Evolutionary conservation across 1,140 invertebrate genomes (phyloP), one percentile per base, ranked within the genome.

Genomic region (Scaptomyza graminum): DNA sequence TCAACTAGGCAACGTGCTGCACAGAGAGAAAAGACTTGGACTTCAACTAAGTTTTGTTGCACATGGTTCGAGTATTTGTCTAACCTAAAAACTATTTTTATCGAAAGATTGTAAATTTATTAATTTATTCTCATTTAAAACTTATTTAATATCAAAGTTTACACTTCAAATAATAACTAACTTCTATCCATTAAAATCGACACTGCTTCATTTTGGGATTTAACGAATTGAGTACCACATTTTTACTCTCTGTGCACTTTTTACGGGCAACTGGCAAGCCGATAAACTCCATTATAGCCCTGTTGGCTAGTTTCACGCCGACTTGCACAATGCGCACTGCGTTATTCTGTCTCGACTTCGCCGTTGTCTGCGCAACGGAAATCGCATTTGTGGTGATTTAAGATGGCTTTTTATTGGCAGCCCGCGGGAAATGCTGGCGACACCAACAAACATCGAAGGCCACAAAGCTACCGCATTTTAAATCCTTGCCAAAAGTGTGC

Each of bases 351-450:
- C 49, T 46, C 18, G 28, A 6, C 28, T 5, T 34, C 31, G 7
- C 9, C 31, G 31, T 34, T 9, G 7, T 34, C 44, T 54, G 16
- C 54, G 47, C 76, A 76, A 74, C 82, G 66, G 78, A 87, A 75
- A 81, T 57, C 51, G 47, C 67, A 69, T 78, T 65, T 63, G 59
- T 61, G 39, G 37, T 56, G 47, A 75, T 66, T 62, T 47, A 67
- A 74, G 44, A 73, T 68, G 3, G 46, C 39, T 47, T 57, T 78
- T 81, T 87, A 87, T 76, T 81, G 82, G 73, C 73, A 57, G 50
- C 52, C 52, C 49, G 59, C 74, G 78, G 82, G 82, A 85, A 85
- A 64, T 44, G 60, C 46, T 75, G 82, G 63, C 77, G 81, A 75
- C 79, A 74, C 28, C 43, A 8, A 37, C 43, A 8, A 12, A 31